A percentile compares a stretch with the other conserved stretches of the same genome.
Conservation (phyloP, 2,797 vertebrate species). For the Staurois parvus region DNA sequence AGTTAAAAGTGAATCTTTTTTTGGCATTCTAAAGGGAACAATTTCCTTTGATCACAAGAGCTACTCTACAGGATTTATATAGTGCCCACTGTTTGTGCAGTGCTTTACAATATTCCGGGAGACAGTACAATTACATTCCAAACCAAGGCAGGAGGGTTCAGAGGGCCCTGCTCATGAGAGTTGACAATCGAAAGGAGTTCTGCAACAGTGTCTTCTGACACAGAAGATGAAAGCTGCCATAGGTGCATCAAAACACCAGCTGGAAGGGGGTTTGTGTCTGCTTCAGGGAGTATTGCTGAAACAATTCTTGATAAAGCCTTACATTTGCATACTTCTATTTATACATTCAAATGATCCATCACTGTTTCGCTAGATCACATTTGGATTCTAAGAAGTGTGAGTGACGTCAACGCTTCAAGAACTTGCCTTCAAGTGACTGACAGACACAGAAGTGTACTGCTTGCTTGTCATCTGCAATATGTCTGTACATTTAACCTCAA, state of each 20-base stretch:
- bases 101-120: too few relatives aligned
- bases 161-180: too few relatives aligned
- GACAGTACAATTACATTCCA: too few relatives aligned
- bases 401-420: not conserved
- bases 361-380: not conserved
- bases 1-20: not conserved
- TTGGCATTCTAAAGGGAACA: not conserved
- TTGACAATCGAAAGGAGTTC: not conserved
- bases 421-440: constrained; percentile 14
- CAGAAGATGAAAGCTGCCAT: constrained; percentile 8
- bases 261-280: not conserved
- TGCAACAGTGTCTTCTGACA: not conserved
- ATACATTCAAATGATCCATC: constrained; percentile 3
- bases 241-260: constrained; percentile 9
- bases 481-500: not conserved
- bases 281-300: not conserved
- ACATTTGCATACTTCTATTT: constrained; percentile 43
- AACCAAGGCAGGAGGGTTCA: too few relatives aligned
- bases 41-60: constrained; percentile 3
- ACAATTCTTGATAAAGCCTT: constrained; percentile 9
- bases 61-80: too few relatives aligned
- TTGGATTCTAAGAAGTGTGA: constrained; percentile 6
- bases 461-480: not conserved
- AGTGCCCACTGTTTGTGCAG: too few relatives aligned
- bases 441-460: not conserved